Base-by-base conservation (phyloP, 1,140 invertebrate genomes). In the Euwallacea similis region DNA sequence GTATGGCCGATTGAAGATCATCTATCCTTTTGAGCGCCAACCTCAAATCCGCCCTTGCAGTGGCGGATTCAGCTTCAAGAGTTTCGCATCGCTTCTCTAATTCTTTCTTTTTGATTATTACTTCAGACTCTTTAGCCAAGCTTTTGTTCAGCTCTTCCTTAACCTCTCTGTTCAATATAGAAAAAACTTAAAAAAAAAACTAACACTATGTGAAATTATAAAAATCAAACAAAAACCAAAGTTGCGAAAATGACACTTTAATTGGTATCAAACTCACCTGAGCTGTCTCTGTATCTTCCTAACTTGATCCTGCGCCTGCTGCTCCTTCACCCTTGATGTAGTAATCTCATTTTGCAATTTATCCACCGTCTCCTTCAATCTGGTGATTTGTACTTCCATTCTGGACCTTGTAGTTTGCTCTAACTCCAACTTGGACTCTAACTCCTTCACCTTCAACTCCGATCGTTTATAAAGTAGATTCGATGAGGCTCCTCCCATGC, bases 341-440 rank as follows among this genome's bases (percentile, higher is more conserved):
- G 88, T 88, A 6, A 90, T 86, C 77, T 97, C 95, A 10, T 86
- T 85, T 69, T 91, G 89, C 10, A 93, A 78, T 73, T 91, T 90
- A 42, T 97, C 94, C 44, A 93, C 85, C 6, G 89, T 88, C 77
- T 98, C 95, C 76, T 95, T 95, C 59, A 94, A 82, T 69, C 95
- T 85, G 15, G 86, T 84, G 68, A 93, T 88, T 83, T 96, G 94
- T 50, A 93, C 90, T 83, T 97, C 95, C 2, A 95, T 81, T 42
- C 94, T 87, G 7, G 89, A 86, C 74, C 90, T 88, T 0, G 93
- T 93, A 0, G 94, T 94, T 77, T 91, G 89, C 79, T 98, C 95
- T 63, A 97, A 83, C 74, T 97, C 95, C 33, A 97, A 82, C 73
- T 92, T 92, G 0, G 92, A 94, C 79, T 97, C 95, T 53, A 97